phyloP scores from a whole-genome alignment of 1,140 invertebrate genomes.

The Cotesia glomerata region DNA sequence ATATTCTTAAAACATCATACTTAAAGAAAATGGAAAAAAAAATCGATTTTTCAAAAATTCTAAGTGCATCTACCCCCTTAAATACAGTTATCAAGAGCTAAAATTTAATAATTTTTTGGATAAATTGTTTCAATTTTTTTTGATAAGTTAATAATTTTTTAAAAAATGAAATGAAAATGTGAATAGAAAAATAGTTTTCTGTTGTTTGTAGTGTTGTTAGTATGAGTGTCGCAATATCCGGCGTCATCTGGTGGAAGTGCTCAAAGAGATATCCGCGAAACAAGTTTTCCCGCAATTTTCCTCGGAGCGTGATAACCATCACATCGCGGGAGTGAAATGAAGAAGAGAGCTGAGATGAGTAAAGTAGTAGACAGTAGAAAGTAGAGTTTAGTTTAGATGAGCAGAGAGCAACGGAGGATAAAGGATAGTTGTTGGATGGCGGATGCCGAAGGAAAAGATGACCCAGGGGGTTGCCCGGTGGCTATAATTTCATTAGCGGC shows the following conservation, averaged over 20 bases:
- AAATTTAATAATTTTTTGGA: too few relatives aligned
- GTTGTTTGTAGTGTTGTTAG: not conserved
- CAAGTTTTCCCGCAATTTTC: slow-evolving; percentile 30
- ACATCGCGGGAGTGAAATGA: not conserved
- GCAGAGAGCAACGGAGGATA: too few relatives aligned
- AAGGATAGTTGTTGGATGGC: not conserved
- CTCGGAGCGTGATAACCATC: slow-evolving; percentile 9
- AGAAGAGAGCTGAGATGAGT: not conserved
- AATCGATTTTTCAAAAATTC: too few relatives aligned
- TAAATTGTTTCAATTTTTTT: too few relatives aligned
- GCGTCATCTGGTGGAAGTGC: slow-evolving; percentile 39
- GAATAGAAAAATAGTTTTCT: too few relatives aligned
- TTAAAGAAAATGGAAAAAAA: too few relatives aligned
- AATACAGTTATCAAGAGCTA: too few relatives aligned
- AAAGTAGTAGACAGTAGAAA: not conserved
- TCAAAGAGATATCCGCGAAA: slow-evolving; percentile 22
- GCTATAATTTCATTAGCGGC: slow-evolving; percentile 63
- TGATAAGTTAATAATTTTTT: too few relatives aligned
- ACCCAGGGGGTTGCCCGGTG: slow-evolving; percentile 41
- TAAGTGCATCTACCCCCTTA: too few relatives aligned
- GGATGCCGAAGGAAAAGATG: slow-evolving; percentile 41
- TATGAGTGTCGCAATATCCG: slow-evolving; percentile 16
- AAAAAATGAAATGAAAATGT: too few relatives aligned
- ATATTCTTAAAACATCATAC: too few relatives aligned
- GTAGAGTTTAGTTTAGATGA: too few relatives aligned